Evolutionary conservation across 37 sponge, comb jelly and placozoan genomes (phyloP), one percentile per base, ranked within the genome.

Genomic region (Dysidea cf. avara): DNA sequence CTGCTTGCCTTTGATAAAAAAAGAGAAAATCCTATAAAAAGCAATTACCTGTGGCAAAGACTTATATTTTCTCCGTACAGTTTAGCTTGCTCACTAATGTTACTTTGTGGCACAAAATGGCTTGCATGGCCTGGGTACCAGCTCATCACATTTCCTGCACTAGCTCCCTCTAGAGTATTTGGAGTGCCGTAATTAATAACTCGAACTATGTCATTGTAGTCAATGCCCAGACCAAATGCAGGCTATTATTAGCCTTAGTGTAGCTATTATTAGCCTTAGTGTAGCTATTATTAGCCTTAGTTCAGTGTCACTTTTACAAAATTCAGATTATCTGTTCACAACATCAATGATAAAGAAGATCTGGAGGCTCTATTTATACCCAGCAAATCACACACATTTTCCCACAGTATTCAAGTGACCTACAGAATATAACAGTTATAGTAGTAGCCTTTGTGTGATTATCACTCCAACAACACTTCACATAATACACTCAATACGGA

Each of bases 131-230:
- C 32, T 47, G 35, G 28, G 17, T 32, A 2, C 67, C 77, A 66
- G 77, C 77, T 11, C 77, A 22, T 17, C 77, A 56, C 18, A 57
- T 65, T 77, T n/a, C n/a, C n/a, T n/a, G n/a, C n/a, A n/a, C n/a
- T n/a, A n/a, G n/a, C n/a, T n/a, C n/a, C n/a, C n/a, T n/a, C 77
- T 24, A 77, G 52, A 43, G 38, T 35, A 25, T 13, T 14, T 55
- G 77, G 66, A 22, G 43, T 14, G 17, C 67, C 77, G 39, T 39
- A 65, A 65, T 77, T 66, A 37, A 77, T 4, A 4, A 66, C 12
- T 22, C 29, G 17, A 2, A 56, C 57, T 7, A 77, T 54, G 55
- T 77, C 56, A 3, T 6, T 35, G 43, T 67, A 77, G 38, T 66
- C 77, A 29, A 77, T 28, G 18, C 77, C 77, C 28, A 77, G n/a